Conservation (phyloP, 2,797 vertebrate species). For the Mus caroli region DNA sequence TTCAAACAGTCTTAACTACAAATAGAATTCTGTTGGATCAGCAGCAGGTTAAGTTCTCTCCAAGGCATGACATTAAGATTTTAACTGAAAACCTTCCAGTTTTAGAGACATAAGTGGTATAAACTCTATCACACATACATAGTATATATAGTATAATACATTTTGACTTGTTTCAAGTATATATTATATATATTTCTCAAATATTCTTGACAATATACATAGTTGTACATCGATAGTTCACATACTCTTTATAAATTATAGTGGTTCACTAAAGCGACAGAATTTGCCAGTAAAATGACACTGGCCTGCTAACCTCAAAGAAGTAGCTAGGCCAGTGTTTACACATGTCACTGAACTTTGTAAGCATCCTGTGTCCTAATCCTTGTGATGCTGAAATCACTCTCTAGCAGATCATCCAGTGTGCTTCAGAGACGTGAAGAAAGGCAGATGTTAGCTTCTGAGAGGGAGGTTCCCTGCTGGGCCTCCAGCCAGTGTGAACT, state of each 20-base stretch:
- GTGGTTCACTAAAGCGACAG: conserved; percentile 8
- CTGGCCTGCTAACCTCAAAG: conserved; percentile 15
- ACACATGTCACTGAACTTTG: conserved; percentile 2
- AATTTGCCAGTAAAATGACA: conserved; percentile 44
- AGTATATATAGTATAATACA: background rate
- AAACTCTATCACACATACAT: conserved; percentile 5
- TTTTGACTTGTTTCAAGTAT: conserved; percentile 22
- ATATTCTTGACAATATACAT: background rate
- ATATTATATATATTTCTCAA: background rate
- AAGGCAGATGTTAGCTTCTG: conserved; percentile 58
- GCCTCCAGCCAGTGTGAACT: conserved; percentile 39
- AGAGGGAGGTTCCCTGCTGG: conserved; percentile 5
- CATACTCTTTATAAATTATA: conserved; percentile 40
- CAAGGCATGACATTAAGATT: background rate
- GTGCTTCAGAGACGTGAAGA: conserved; percentile 49
- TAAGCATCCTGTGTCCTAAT: conserved; percentile 17
- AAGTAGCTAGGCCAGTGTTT: conserved; percentile 69
- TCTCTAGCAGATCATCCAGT: conserved; percentile 53
- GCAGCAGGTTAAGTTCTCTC: background rate
- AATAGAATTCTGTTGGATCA: background rate
- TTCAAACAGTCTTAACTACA: background rate
- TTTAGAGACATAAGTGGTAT: conserved; percentile 47
- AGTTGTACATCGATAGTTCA: background rate
- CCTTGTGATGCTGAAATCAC: background rate
- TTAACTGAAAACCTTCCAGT: background rate